Base-by-base conservation (phyloP, 2,888 invertebrate genomes). In the Drosophila monieri region DNA sequence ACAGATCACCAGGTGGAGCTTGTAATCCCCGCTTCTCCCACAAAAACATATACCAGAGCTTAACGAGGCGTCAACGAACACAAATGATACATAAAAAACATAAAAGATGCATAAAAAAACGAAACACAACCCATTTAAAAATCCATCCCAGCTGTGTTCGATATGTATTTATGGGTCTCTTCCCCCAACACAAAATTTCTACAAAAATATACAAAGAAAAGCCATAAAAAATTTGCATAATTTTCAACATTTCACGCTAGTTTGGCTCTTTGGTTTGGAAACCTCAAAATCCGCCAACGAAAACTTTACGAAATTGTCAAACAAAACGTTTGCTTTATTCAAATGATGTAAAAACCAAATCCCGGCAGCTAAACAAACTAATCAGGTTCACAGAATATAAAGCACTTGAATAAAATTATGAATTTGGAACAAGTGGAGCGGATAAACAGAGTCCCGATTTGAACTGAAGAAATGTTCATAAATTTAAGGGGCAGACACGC, bases 281-380 rank as follows among this genome's bases (percentile, higher is more conserved):
- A 72, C 41, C 71, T 44, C 44, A 39, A 73, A 80, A 77, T 80
- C 81, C 79, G 81, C 88, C 85, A 80, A 78, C 87, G 71, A 74
- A 67, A 74, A 68, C 54, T 74, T 86, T 86, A 81, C 85, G 87
- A 85, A 83, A 87, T 61, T 77, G 81, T 85, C 78, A 85, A 69
- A 27, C 55, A 32, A 64, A 73, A 60, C 57, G 44, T 75, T 87
- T 67, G 61, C 69, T 57, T 73, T 77, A 85, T 64, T 69, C 66
- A 48, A 70, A 66, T 83, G 78, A 77, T 81, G 87, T 66, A 83
- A 83, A 56, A 65, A 61, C 53, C 57, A 55, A 65, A 61, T 55
- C 57, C 57, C 61, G 51, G 46, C 44, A 68, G 52, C 59, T 56
- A 61, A 64, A 62, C 53, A 54, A 57, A 68, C 79, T 83, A 81